These are phyloP conservation scores for Amazona guildingii DNA, from an alignment of 2,113 vertebrate species.

Conservation along the genomic window DNA sequence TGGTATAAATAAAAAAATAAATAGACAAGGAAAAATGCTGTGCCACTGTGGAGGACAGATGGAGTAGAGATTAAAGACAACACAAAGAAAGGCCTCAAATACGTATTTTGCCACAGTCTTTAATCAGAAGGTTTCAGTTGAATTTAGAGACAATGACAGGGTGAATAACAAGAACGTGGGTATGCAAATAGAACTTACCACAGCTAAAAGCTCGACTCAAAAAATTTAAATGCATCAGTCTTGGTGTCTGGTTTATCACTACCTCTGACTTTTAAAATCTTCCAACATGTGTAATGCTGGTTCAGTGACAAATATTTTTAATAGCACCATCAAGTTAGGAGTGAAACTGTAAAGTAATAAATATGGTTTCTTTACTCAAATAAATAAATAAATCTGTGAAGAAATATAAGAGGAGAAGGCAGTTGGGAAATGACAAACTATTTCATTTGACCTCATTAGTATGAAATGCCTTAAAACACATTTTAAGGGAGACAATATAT, in stretches of 20 bases:
- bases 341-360: neutral
- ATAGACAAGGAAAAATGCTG: neutral
- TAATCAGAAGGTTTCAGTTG: neutral
- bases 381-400: neutral
- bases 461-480: neutral
- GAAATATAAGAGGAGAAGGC: neutral
- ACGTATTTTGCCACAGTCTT: neutral
- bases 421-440: neutral
- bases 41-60: neutral
- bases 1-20: neutral
- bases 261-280: neutral
- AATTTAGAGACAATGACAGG: neutral
- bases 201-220: neutral
- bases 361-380: neutral
- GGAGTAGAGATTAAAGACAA: neutral
- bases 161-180: neutral
- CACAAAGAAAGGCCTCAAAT: neutral
- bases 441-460: neutral
- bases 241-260: neutral
- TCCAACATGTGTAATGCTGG: neutral
- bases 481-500: neutral
- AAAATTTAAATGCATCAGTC: neutral
- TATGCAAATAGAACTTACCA: neutral
- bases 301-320: conserved; percentile 3
- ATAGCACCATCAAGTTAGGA: neutral